Conservation (phyloP, 2,888 invertebrate species). For the Abrostola triplasia region DNA sequence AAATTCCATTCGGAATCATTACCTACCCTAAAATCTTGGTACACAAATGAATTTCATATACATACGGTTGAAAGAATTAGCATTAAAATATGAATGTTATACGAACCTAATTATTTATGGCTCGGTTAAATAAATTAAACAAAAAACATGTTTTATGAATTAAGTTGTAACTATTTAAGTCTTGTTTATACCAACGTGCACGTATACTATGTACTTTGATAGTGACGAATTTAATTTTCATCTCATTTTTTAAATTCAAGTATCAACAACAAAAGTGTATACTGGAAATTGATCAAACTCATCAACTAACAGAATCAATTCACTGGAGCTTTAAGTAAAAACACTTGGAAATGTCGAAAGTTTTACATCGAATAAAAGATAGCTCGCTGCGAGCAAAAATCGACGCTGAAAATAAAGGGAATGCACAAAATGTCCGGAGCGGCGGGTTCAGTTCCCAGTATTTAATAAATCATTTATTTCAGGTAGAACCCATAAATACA, state of each 20-base stretch:
- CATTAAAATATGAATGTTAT: not conserved
- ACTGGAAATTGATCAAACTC: constrained; percentile 22
- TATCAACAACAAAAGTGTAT: constrained; percentile 1
- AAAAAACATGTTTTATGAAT: too few relatives aligned
- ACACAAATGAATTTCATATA: constrained; percentile 4
- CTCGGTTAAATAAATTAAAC: too few relatives aligned
- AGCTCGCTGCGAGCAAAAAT: constrained; percentile 3
- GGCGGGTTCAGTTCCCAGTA: constrained; percentile 16
- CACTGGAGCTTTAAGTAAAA: constrained; percentile 22
- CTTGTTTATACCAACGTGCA: too few relatives aligned
- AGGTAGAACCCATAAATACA: too few relatives aligned
- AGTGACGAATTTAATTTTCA: not conserved
- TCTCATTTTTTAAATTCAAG: constrained; percentile 1
- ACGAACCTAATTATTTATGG: not conserved
- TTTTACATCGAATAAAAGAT: constrained; percentile 7
- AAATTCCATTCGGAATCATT: constrained; percentile 7
- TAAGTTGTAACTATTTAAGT: too few relatives aligned
- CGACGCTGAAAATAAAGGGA: constrained; percentile 33
- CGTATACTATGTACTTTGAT: not conserved
- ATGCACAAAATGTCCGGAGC: constrained; percentile 19
- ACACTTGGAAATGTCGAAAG: constrained; percentile 24
- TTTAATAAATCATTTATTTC: constrained; percentile 1
- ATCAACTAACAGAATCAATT: constrained; percentile 24
- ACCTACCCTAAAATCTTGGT: constrained; percentile 1
- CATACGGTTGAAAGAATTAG: not conserved